phyloP scores from a whole-genome alignment of 2,888 invertebrate species.

The Tenthredo distinguenda region DNA sequence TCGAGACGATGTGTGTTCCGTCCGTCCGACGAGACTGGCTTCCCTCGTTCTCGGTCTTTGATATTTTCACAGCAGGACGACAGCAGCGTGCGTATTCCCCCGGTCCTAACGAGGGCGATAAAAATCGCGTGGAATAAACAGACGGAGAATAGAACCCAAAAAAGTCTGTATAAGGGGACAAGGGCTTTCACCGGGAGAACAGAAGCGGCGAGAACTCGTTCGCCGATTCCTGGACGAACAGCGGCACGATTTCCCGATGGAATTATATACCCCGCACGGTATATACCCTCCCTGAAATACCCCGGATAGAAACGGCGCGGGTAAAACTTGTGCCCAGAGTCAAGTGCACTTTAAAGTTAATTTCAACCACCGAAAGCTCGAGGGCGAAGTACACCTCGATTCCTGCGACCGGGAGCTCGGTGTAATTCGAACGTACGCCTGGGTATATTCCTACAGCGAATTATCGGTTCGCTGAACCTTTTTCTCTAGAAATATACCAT shows the following conservation, averaged over 20 bases:
- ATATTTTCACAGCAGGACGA: not conserved
- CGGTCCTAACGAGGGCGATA: not conserved
- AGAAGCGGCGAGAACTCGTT: not conserved
- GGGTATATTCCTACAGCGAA: not conserved
- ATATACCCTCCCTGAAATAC: not conserved
- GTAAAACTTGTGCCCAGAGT: not conserved
- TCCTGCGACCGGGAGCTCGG: not conserved
- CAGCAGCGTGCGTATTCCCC: not conserved
- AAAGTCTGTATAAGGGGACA: not conserved
- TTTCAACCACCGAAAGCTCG: conserved; percentile 1
- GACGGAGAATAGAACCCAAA: not conserved
- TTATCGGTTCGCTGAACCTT: conserved; percentile 13
- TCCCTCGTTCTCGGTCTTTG: not conserved
- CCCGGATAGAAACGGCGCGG: not conserved
- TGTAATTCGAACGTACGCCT: not conserved
- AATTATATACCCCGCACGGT: not conserved
- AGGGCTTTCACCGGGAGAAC: not conserved
- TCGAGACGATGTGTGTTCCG: no score
- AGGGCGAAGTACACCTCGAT: not conserved
- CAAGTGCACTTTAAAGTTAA: conserved; percentile 31
- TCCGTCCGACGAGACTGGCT: not conserved
- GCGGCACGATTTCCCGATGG: not conserved
- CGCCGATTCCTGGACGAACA: not conserved
- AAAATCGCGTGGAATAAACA: not conserved
- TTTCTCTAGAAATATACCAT: not conserved